Conservation (phyloP, 2,113 vertebrate genomes). For the Ranitomeya variabilis region DNA sequence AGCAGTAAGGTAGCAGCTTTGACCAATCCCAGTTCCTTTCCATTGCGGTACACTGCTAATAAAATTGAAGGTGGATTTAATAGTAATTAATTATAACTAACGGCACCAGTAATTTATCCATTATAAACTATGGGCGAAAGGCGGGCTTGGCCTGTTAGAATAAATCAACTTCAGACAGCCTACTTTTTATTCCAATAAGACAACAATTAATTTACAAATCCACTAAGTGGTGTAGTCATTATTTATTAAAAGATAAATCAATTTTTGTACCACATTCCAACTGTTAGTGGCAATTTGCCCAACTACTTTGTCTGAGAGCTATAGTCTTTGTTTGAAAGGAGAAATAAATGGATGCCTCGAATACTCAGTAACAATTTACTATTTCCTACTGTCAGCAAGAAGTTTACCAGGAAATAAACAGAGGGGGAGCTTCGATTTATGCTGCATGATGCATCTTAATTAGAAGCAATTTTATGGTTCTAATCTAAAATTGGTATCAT, state of each 20-base stretch:
- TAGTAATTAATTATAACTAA: constrained; percentile 97
- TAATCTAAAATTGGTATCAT: constrained; percentile 58
- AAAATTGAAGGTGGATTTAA: constrained; percentile 83
- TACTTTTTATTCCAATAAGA: constrained; percentile 91
- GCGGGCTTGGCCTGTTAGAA: constrained; percentile 80
- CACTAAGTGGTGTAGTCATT: constrained; percentile 89
- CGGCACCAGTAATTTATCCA: constrained; percentile 92
- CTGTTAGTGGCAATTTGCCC: constrained; percentile 74
- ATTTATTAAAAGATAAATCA: constrained; percentile 94
- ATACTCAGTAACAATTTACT: constrained; percentile 55
- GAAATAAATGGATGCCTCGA: constrained; percentile 67
- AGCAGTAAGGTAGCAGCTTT: constrained; percentile 82
- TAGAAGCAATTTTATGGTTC: constrained; percentile 50
- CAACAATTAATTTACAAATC: constrained; percentile 94
- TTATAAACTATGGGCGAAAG: constrained; percentile 83
- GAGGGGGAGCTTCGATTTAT: constrained; percentile 52
- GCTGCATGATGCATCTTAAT: constrained; percentile 54
- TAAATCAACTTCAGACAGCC: constrained; percentile 88
- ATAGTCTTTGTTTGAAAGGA: constrained; percentile 67
- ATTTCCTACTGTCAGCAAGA: constrained; percentile 60
- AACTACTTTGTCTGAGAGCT: constrained; percentile 65
- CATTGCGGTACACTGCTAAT: constrained; percentile 86
- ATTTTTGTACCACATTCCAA: constrained; percentile 82
- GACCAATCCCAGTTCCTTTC: constrained; percentile 91
- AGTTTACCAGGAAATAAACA: constrained; percentile 59